Evolutionary conservation across 2,888 invertebrate species (phyloP).

Genomic region (Synanthedon formicaeformis): DNA sequence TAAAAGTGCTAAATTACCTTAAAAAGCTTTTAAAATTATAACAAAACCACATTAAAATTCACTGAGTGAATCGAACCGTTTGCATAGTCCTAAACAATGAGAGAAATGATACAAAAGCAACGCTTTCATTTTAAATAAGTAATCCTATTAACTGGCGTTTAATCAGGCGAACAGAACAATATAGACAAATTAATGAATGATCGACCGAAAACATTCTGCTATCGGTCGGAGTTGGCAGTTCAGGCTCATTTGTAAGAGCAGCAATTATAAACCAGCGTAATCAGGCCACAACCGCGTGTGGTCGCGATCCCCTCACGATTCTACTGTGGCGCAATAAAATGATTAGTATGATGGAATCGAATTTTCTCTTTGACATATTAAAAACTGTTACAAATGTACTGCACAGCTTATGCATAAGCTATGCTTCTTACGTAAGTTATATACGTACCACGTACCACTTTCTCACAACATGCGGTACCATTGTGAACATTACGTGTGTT

Average conservation of each 20-base stretch:
- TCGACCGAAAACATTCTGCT: slow-evolving; percentile 53
- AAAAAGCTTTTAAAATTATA: too few relatives aligned
- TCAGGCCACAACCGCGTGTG: slow-evolving; percentile 39
- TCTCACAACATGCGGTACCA: too few relatives aligned
- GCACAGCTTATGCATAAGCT: too few relatives aligned
- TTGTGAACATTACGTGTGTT: too few relatives aligned
- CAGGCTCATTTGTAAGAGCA: slow-evolving; percentile 57
- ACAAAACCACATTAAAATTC: too few relatives aligned
- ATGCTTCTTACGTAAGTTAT: too few relatives aligned
- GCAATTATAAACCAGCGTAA: slow-evolving; percentile 61
- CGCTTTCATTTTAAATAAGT: background rate
- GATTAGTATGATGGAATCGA: slow-evolving; percentile 18
- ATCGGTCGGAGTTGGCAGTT: slow-evolving; percentile 41
- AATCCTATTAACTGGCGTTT: slow-evolving; percentile 11
- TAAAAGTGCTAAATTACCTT: too few relatives aligned
- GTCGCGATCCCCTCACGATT: slow-evolving; percentile 19
- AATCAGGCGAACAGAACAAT: slow-evolving; percentile 40
- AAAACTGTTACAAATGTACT: too few relatives aligned
- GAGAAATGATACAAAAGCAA: background rate
- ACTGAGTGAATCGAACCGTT: too few relatives aligned
- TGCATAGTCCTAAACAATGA: too few relatives aligned
- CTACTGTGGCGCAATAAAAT: slow-evolving; percentile 20
- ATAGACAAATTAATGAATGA: slow-evolving; percentile 62
- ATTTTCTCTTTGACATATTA: background rate
- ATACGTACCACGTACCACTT: too few relatives aligned